Percentiles rank a stretch among this genome's conserved stretches.
Evolutionary conservation across 1,140 invertebrate genomes (phyloP).

Genomic region (Eurosta solidaginis): DNA sequence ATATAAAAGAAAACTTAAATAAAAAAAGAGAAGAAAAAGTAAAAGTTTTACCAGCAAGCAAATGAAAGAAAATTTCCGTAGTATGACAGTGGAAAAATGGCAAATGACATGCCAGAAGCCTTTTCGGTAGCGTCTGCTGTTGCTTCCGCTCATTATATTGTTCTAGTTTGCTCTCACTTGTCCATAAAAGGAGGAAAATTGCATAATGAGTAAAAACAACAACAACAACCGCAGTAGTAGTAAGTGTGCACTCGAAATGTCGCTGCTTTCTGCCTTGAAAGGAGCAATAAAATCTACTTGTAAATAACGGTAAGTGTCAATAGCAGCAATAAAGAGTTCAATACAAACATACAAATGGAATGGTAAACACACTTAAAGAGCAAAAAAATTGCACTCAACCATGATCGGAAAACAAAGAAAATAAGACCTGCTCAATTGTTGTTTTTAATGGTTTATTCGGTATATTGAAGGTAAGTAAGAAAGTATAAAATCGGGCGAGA

Average conservation of each 20-base stretch:
- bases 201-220: constrained; percentile 5
- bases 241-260: background rate
- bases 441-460: no score
- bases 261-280: background rate
- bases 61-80: background rate
- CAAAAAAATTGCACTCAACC: background rate
- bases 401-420: background rate
- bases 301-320: constrained; percentile 10
- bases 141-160: background rate
- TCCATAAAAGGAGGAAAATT: no score
- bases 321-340: background rate
- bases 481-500: no score
- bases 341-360: no score
- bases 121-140: background rate
- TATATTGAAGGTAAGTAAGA: no score
- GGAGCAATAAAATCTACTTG: constrained; percentile 9
- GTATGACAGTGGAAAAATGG: background rate
- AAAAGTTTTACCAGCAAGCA: background rate
- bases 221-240: background rate
- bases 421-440: background rate
- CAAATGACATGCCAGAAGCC: background rate
- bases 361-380: constrained; percentile 12
- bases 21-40: background rate
- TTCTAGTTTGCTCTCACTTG: no score
- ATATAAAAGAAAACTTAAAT: no score